Base-by-base conservation (phyloP, 2,888 invertebrate species). In the Blastobasis lacticolella region DNA sequence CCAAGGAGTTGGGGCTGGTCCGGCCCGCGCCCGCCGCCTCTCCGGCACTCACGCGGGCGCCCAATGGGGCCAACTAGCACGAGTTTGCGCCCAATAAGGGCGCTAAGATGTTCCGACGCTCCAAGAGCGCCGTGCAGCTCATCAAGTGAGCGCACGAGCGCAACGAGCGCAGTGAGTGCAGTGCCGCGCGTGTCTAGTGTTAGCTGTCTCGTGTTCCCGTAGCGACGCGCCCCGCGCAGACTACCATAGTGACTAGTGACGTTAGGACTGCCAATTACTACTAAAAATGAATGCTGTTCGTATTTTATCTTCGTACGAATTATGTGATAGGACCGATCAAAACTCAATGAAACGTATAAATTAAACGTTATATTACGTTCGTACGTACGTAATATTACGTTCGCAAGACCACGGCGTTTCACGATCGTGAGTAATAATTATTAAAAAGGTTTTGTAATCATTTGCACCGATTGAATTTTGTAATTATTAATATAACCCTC, bases 21-120 rank as follows among this genome's bases (percentile, higher is more conserved):
- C 67, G 67, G 49, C 67, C 64, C 37, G 58, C 69, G 40, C 66
- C 75, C 48, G 66, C 73, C 61, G 69, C 73, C 53, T 63, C 76
- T 51, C 74, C 74, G 38, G 71, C 80, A 57, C 73, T 64, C 36
- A 56, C 75, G 55, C 69, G 75, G 6, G 75, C 82, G 10, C 78
- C 82, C 61, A 87, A 88, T 71, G 88, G 85, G 59, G 73, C 66
- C 73, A 87, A 86, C 88, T 89, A 84, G 88, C 88, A 86, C 69
- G 88, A 86, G 76, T 86, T 78, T 78, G 88, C 86, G 81, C 81
- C 85, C 74, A 69, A 74, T 52, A 78, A 79, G 81, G 88, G 86
- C 83, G 88, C 88, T 69, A 88, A 84, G 78, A 88, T 89, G 88
- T 89, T 89, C 86, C 86, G 88, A 60, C 88, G 89, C 78, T 89